Conservation (phyloP, 2,888 invertebrate genomes). For the Zygothrica quintamaculata region DNA sequence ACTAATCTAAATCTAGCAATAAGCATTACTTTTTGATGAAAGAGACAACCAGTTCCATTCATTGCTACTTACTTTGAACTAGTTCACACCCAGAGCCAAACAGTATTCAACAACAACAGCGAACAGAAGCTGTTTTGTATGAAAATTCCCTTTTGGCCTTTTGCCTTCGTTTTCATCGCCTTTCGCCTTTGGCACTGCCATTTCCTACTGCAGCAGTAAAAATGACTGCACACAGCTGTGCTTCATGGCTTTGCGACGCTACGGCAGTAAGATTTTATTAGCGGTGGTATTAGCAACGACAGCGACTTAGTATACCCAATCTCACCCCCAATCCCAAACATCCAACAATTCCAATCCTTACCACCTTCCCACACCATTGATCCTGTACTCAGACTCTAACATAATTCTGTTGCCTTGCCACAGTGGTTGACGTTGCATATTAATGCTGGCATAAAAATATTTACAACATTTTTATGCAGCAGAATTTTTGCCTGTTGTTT, state of each 20-base stretch:
- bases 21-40: conserved; percentile 5
- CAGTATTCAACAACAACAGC: not conserved
- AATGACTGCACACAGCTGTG: conserved; percentile 81
- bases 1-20: conserved; percentile 26
- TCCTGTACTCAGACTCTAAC: conserved; percentile 1
- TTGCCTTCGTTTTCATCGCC: conserved; percentile 42
- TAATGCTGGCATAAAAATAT: conserved; percentile 80
- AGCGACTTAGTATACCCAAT: conserved; percentile 39
- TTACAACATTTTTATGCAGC: conserved; percentile 79
- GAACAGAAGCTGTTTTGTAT: not conserved
- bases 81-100: conserved; percentile 12
- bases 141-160: conserved; percentile 47
- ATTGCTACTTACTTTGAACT: conserved; percentile 42
- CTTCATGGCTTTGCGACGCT: conserved; percentile 73
- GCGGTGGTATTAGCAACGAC: conserved; percentile 80
- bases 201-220: conserved; percentile 74
- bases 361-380: not conserved
- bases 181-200: conserved; percentile 47
- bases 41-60: conserved; percentile 17
- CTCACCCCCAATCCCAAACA: conserved; percentile 8
- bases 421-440: conserved; percentile 79
- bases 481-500: too few species aligned
- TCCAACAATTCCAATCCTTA: not conserved
- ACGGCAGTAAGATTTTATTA: conserved; percentile 80
- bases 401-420: conserved; percentile 21